phyloP scores from a whole-genome alignment of 2,113 vertebrate genomes.

The Ptychochromis oligacanthus region DNA sequence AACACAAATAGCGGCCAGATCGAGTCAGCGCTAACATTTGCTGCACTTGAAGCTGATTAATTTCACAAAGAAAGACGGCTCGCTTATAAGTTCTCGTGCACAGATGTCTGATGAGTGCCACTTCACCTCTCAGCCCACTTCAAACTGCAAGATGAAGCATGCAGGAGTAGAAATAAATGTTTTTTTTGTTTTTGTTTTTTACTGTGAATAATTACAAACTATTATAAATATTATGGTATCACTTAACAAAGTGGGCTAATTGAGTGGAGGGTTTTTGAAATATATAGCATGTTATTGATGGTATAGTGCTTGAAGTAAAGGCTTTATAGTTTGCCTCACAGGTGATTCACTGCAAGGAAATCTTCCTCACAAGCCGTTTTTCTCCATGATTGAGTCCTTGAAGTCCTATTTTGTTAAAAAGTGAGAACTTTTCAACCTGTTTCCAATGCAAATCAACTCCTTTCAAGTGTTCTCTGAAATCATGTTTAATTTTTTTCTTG shows the following conservation, averaged over 20 bases:
- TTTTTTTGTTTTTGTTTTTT: background rate
- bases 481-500: conserved; percentile 5
- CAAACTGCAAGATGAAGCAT: conserved; percentile 44
- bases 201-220: conserved; percentile 15
- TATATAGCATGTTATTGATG: background rate
- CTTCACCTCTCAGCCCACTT: conserved; percentile 60
- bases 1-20: conserved; percentile 59
- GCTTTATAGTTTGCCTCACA: background rate
- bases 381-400: background rate
- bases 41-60: conserved; percentile 63
- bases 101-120: conserved; percentile 67
- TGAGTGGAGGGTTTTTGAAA: conserved; percentile 33
- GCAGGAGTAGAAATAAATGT: conserved; percentile 32
- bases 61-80: conserved; percentile 63
- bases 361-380: background rate
- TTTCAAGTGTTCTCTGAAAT: conserved; percentile 32
- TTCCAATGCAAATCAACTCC: conserved; percentile 15
- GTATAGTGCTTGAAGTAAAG: background rate
- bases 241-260: conserved; percentile 11
- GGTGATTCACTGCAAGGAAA: background rate
- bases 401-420: conserved; percentile 1
- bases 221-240: background rate
- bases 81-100: conserved; percentile 46
- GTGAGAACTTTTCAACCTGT: conserved; percentile 1
- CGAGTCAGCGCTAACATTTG: conserved; percentile 56